phyloP scores from a whole-genome alignment of 37 sponge, comb jelly and placozoan genomes.

The Cliona cf. orientalis region DNA sequence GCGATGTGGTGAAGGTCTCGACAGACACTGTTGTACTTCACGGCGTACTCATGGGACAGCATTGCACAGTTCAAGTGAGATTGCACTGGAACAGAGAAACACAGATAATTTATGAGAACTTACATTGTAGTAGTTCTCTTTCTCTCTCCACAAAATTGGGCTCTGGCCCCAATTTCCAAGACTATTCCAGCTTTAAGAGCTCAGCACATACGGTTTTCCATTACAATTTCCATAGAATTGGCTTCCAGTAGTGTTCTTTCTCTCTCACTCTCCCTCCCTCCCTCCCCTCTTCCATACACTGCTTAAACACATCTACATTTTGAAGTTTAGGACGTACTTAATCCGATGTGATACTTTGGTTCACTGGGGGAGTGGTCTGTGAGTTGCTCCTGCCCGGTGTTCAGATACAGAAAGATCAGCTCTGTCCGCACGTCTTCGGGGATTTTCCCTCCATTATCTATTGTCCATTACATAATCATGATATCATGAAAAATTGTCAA shows the following conservation, averaged over 20 bases:
- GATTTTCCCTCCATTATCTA: slow-evolving; percentile 16
- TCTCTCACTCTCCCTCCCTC: too few species aligned
- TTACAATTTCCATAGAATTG: too few species aligned
- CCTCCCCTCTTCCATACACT: too few species aligned
- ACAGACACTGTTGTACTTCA: slow-evolving; percentile 46
- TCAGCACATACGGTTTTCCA: too few species aligned
- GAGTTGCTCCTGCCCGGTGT: slow-evolving; percentile 38
- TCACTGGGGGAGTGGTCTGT: too few species aligned
- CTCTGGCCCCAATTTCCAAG: too few species aligned
- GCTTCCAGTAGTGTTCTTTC: too few species aligned
- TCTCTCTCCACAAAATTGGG: too few species aligned
- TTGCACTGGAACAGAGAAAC: slow-evolving; percentile 13
- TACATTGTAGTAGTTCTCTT: too few species aligned
- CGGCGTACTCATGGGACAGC: slow-evolving; percentile 64
- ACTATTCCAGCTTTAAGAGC: too few species aligned
- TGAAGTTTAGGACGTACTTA: slow-evolving; percentile 13
- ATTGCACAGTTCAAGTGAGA: slow-evolving; percentile 58
- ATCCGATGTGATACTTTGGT: slow-evolving; percentile 47
- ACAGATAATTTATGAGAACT: neutral
- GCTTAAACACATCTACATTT: neutral
- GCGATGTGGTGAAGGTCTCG: slow-evolving; percentile 49
- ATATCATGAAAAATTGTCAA: neutral
- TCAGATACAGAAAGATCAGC: slow-evolving; percentile 49
- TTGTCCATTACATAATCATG: neutral
- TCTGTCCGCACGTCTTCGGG: slow-evolving; percentile 54